Evolutionary conservation across 1,140 invertebrate species (phyloP), one percentile per base, ranked within the genome.

Genomic region (Penaeus vannamei): DNA sequence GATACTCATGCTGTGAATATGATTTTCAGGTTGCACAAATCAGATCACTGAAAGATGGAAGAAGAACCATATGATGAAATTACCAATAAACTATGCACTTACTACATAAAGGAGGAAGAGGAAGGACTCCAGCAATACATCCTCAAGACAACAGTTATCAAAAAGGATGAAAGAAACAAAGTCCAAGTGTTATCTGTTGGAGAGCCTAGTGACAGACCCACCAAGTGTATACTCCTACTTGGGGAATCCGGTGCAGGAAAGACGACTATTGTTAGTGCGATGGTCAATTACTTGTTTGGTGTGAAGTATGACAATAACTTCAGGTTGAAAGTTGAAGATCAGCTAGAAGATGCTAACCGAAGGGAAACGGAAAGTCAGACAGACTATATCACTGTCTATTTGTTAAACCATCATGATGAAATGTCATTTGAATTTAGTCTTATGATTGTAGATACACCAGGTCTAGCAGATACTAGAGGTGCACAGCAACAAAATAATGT

Each of bases 361-460:
- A 89, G 32, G 59, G 72, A 77, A 59, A 89, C 87, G 26, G 87
- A 89, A 22, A 89, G 87, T 64, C 87, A 89, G 82, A 89, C 87
- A 85, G 87, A 89, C 60, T 84, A 36, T 32, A 85, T 89, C 22
- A 89, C 87, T 66, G 82, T 64, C 2, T 89, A 89, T 66, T 19
- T 80, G 22, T 42, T 89, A 29, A 80, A 89, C 32, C 83, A 89
- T 42, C 66, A 85, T 26, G 81, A 84, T 20, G 87, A 83, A 61
- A 89, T 89, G 87, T n/a, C 36, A 26, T 32, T 32, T 53, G 29
- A 80, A 7, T 85, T 23, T 46, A 89, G 84, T 53, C 77, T 84
- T 14, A 62, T 85, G n/a, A 32, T 89, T 14, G 84, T 89, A 60
- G 87, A 89, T n/a, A 89, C 87, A 17, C 87, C 87, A 42, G 87